These are phyloP conservation scores for Craniophora ligustri DNA, from an alignment of 2,888 invertebrate species.

Conservation along the genomic window DNA sequence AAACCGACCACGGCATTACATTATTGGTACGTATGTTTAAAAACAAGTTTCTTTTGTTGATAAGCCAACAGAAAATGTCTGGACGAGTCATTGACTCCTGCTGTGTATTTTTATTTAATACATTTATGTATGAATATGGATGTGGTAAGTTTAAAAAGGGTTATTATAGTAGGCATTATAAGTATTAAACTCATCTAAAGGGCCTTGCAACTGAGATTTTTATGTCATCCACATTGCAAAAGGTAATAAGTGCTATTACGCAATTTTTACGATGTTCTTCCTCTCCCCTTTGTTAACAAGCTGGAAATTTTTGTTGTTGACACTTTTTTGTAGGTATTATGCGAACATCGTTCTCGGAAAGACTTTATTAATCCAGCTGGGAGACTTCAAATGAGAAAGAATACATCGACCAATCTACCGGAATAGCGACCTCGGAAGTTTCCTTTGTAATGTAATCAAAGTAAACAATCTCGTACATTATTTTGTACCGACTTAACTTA, in stretches of 20 bases:
- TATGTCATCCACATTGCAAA: background rate
- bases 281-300: background rate
- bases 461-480: conserved; percentile 7
- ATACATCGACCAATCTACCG: too few relatives aligned
- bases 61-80: conserved; percentile 74
- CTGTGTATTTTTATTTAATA: conserved; percentile 55
- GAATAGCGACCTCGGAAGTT: conserved; percentile 8
- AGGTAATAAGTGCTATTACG: background rate
- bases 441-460: conserved; percentile 35
- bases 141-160: conserved; percentile 9
- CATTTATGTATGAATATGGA: conserved; percentile 38
- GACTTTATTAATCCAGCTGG: too few relatives aligned
- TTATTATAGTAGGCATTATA: background rate
- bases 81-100: conserved; percentile 74
- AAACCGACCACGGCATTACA: conserved; percentile 66
- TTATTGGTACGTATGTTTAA: conserved; percentile 73
- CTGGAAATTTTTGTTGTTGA: background rate
- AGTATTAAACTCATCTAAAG: background rate
- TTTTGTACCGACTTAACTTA: conserved; percentile 4
- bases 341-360: too few relatives aligned
- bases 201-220: background rate
- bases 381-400: too few relatives aligned
- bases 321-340: conserved; percentile 3
- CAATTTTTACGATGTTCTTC: background rate
- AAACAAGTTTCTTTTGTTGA: conserved; percentile 83